A percentile compares a stretch with the other conserved stretches of the same genome.
Conservation (phyloP, 2,797 vertebrate species). For the Molossus alvarezi region DNA sequence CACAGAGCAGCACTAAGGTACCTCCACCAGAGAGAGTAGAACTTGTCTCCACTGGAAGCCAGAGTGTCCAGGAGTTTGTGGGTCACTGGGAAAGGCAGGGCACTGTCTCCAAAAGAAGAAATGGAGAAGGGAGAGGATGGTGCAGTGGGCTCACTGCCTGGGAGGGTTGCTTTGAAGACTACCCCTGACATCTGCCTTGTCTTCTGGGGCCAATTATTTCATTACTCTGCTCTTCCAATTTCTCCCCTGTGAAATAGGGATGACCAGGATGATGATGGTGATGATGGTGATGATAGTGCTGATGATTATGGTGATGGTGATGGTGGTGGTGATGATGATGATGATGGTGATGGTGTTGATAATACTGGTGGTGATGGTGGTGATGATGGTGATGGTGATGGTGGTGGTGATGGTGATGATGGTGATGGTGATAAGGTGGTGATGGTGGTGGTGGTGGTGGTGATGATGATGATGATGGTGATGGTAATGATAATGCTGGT, state of each 20-base stretch:
- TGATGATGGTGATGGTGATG: neutral
- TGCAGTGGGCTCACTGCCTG: accelerated
- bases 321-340: neutral
- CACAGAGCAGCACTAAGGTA: accelerated
- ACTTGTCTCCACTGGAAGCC: neutral
- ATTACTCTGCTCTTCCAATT: neutral
- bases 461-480: neutral
- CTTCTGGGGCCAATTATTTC: neutral
- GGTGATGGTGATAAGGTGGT: neutral
- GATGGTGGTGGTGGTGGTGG: too few species aligned
- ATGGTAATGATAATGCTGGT: neutral
- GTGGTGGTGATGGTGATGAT: neutral
- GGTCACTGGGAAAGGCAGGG: neutral
- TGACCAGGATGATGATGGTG: neutral
- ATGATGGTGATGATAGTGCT: too few species aligned
- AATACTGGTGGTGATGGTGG: neutral
- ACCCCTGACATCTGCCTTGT: neutral
- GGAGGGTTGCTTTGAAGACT: neutral
- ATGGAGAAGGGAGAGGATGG: neutral
- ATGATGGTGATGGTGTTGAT: neutral
- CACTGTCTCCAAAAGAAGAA: neutral
- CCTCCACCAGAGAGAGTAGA: neutral
- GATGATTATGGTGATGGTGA: too few species aligned
- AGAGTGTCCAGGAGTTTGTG: accelerated
- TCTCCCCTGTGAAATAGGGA: neutral